Conservation (phyloP, 2,113 vertebrate species). For the pig (Sus scrofa) region DNA sequence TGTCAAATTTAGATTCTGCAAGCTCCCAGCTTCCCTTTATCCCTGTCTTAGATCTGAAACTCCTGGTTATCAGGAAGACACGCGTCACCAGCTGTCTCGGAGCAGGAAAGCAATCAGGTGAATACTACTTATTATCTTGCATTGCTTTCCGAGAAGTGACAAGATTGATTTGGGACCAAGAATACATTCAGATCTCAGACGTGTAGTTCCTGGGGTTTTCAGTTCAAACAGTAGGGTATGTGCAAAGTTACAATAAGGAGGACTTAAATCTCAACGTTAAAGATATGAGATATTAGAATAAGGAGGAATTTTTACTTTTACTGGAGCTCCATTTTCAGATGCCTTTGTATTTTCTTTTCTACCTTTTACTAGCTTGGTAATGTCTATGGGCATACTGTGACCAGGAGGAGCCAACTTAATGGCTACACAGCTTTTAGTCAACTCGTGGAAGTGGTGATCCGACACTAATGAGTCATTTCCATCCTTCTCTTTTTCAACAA, state of each 20-base stretch:
- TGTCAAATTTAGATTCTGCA: conserved; percentile 91
- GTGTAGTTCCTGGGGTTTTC: conserved; percentile 72
- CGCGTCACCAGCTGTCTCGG: conserved; percentile 90
- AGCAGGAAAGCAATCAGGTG: conserved; percentile 93
- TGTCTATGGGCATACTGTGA: conserved; percentile 45
- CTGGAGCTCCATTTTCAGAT: conserved; percentile 25
- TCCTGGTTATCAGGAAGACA: conserved; percentile 92
- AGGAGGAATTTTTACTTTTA: neutral
- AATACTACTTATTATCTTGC: conserved; percentile 92
- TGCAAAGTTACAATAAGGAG: conserved; percentile 68
- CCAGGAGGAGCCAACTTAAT: conserved; percentile 71
- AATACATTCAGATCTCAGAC: conserved; percentile 83
- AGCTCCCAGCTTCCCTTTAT: conserved; percentile 90
- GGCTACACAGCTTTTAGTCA: conserved; percentile 82
- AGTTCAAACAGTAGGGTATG: conserved; percentile 70
- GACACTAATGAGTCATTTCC: conserved; percentile 79
- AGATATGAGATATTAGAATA: conserved; percentile 58
- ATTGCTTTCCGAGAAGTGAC: conserved; percentile 89
- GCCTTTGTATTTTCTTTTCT: conserved; percentile 20
- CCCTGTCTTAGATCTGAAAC: conserved; percentile 90
- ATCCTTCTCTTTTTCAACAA: conserved; percentile 73
- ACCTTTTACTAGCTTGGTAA: conserved; percentile 52
- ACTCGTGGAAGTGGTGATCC: conserved; percentile 80
- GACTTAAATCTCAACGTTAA: conserved; percentile 62
- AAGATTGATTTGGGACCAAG: conserved; percentile 91